Conservation (phyloP, 2,888 invertebrate species). For the Eristalis pertinax region DNA sequence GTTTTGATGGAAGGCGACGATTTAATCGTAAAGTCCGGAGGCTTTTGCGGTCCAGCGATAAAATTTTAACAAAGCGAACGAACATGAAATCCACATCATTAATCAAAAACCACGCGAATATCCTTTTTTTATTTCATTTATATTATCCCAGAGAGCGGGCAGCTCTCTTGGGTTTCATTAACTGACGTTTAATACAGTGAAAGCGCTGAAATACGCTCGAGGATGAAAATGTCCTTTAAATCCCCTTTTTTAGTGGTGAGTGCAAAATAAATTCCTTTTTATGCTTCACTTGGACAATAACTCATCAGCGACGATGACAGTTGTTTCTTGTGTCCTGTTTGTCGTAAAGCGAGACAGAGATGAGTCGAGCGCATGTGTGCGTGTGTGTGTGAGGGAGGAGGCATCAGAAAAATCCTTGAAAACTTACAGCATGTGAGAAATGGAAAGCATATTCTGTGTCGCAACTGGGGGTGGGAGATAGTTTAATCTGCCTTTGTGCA, state of each 20-base stretch:
- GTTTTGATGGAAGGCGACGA: conserved; percentile 30
- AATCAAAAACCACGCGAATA: conserved; percentile 67
- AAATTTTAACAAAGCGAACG: conserved; percentile 35
- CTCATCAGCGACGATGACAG: conserved; percentile 62
- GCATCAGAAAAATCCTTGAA: conserved; percentile 4
- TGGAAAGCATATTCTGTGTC: conserved; percentile 7
- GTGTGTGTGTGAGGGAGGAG: neutral
- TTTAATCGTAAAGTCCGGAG: conserved; percentile 38
- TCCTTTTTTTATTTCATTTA: conserved; percentile 62
- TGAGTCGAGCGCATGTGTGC: neutral
- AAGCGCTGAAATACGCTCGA: conserved; percentile 34
- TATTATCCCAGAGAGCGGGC: conserved; percentile 34
- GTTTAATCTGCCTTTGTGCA: conserved; percentile 32
- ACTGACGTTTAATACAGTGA: conserved; percentile 43
- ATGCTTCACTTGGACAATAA: conserved; percentile 39
- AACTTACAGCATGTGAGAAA: conserved; percentile 9
- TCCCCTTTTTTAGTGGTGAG: conserved; percentile 43
- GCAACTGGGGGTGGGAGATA: conserved; percentile 43
- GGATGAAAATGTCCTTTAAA: conserved; percentile 58
- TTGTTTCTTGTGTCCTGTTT: conserved; percentile 35
- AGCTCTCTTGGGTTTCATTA: conserved; percentile 29
- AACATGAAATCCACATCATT: conserved; percentile 66
- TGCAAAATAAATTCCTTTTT: neutral
- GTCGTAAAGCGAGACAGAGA: neutral
- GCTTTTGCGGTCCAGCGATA: conserved; percentile 36